Conservation (phyloP, 2,888 invertebrate species). For the Trichogramma dendrolimi region DNA sequence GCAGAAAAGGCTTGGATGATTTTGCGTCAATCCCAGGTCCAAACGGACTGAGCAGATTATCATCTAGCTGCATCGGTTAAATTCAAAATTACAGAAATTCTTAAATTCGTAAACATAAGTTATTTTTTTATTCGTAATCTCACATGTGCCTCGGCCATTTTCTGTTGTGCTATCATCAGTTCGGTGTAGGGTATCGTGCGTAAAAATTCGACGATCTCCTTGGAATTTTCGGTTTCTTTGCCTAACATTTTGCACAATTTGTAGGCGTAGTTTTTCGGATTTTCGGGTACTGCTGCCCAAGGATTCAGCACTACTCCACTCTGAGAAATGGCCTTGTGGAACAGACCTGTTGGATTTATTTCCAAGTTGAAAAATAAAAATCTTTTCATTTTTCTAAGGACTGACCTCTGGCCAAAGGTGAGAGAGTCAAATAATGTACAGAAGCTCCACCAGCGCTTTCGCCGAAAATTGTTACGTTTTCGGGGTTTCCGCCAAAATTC, state of each 20-base stretch:
- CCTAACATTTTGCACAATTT: conserved; percentile 35
- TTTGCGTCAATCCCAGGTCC: conserved; percentile 32
- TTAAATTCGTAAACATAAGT: background rate
- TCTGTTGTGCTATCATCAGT: conserved; percentile 28
- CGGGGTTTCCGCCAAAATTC: conserved; percentile 35
- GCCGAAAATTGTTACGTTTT: conserved; percentile 38
- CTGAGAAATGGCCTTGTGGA: conserved; percentile 42
- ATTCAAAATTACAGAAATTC: background rate
- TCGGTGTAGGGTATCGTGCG: conserved; percentile 31
- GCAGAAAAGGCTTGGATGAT: conserved; percentile 35
- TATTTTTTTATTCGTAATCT: conserved; percentile 3
- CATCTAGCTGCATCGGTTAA: conserved; percentile 25
- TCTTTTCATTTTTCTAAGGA: background rate
- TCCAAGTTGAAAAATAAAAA: background rate
- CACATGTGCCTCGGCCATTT: conserved; percentile 24
- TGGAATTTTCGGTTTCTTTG: conserved; percentile 33
- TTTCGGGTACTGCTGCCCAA: conserved; percentile 29
- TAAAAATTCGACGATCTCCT: conserved; percentile 37
- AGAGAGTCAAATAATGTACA: conserved; percentile 32
- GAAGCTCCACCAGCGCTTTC: conserved; percentile 35
- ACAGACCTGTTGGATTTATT: conserved; percentile 35
- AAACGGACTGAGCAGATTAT: conserved; percentile 25
- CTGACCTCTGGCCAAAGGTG: conserved; percentile 29
- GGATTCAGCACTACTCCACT: conserved; percentile 38
- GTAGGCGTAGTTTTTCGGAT: conserved; percentile 28